Percentiles rank a stretch among this genome's conserved stretches.
Conservation (phyloP, 1,140 invertebrate genomes). For the Leptonema lineaticorne region DNA sequence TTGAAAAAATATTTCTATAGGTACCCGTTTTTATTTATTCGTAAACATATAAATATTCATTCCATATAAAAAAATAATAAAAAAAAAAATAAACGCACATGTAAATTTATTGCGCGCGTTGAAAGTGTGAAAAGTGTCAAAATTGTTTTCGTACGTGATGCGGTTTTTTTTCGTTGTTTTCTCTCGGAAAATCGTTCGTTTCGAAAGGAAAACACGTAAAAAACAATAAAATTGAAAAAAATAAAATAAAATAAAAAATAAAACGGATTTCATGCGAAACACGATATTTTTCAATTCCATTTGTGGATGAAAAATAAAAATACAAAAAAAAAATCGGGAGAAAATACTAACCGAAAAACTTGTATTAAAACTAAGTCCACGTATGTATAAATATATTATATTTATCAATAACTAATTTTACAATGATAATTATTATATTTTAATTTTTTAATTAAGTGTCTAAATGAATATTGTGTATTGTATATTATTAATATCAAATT, state of each 20-base stretch:
- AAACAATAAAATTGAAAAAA: too few species aligned
- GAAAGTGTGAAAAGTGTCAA: slow-evolving; percentile 19
- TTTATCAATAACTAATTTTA: too few species aligned
- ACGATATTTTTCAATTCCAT: background rate
- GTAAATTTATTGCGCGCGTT: slow-evolving; percentile 3
- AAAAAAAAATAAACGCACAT: too few species aligned
- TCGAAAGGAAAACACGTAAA: background rate
- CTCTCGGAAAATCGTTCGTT: too few species aligned
- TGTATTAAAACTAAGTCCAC: background rate
- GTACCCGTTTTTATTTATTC: background rate
- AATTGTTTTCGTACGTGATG: slow-evolving; percentile 14
- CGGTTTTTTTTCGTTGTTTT: background rate
- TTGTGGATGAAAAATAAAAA: background rate
- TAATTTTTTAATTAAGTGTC: too few species aligned
- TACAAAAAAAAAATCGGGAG: background rate
- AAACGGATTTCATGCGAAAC: background rate
- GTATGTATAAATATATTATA: too few species aligned
- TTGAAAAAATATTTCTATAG: too few species aligned
- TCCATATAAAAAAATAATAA: background rate
- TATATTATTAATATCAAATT: too few species aligned
- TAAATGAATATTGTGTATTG: too few species aligned
- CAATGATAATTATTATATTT: too few species aligned
- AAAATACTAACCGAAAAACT: background rate
- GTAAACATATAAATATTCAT: slow-evolving; percentile 15
- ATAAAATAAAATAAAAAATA: background rate